phyloP scores from a whole-genome alignment of 2,797 vertebrate genomes.

The Ctenochaetus hawaiiensis region DNA sequence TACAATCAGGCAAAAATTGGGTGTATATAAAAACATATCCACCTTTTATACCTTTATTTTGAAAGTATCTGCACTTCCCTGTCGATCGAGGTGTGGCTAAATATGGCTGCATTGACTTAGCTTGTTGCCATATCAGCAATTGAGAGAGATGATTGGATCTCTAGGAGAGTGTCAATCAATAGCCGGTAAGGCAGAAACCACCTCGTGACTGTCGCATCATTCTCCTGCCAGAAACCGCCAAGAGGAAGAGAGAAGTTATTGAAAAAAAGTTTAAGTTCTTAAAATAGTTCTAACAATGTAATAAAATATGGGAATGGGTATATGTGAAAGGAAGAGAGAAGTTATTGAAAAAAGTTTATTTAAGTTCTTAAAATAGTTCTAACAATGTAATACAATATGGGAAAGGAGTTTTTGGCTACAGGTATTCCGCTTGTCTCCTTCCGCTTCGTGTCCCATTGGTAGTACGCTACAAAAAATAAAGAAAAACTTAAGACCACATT shows the following conservation, averaged over 20 bases:
- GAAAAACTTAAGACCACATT: neutral
- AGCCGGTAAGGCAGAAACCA: neutral
- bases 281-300: too few species aligned
- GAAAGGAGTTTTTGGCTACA: neutral
- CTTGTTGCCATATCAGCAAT: conserved; percentile 29
- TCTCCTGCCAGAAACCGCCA: neutral
- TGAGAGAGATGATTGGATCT: conserved; percentile 13
- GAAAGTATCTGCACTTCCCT: neutral
- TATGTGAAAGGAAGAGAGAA: neutral
- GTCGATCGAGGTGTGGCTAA: neutral
- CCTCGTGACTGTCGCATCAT: conserved; percentile 7
- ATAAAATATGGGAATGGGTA: too few species aligned
- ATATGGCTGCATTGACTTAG: neutral
- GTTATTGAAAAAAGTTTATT: neutral
- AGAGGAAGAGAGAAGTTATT: too few species aligned
- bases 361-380: too few species aligned
- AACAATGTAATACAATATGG: too few species aligned
- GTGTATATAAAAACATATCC: neutral
- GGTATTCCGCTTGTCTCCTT: neutral
- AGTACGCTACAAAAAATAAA: too few species aligned
- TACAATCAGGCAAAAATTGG: too few species aligned
- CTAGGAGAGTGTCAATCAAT: neutral
- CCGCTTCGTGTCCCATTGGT: too few species aligned
- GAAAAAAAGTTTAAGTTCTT: neutral
- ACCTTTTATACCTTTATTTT: conserved; percentile 6